Evolutionary conservation across 2,113 vertebrate genomes (phyloP), one percentile per base, ranked within the genome.

Genomic region (Scartelaos histophorus): DNA sequence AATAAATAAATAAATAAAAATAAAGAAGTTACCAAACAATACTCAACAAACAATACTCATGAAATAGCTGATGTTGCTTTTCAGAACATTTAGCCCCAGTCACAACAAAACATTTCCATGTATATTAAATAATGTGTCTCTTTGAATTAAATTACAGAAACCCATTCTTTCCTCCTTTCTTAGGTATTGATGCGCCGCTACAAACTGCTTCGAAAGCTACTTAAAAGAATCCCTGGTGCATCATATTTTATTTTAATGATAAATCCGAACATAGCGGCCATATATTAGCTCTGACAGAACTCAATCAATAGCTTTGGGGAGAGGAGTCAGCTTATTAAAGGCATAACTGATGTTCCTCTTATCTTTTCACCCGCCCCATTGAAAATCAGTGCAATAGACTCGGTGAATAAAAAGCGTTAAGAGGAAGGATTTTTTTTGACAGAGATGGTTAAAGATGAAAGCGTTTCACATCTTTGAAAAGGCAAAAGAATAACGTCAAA

Each of bases 321-420:
- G 34, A 19, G 49, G 43, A 38, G 43, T 70, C 69, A 80, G 65
- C 73, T 58, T 68, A 78, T 78, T 69, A 68, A 29, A 10, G 13
- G 15, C 81, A 73, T 82, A 78, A 70, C 70, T 71, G 71, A 79
- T 74, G 71, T 54, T 47, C 64, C 53, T 79, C 38, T 77, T 54
- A 62, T 80, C 64, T 71, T 46, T 25, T 77, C 71, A 79, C 70
- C 73, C 51, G 29, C 47, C 62, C 66, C 58, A 43, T 75, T 77
- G 61, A 78, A 73, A 76, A 56, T 65, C 67, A 56, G 57, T 74
- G 62, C 73, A 70, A 73, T 79, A 66, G 65, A 58, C 67, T 69
- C 38, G 19, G 57, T 60, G 53, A 70, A 57, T 71, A 66, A 16
- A 66, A 76, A 76, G 71, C 70, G 46, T 66, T 51, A 54, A 51